phyloP scores from a whole-genome alignment of 2,797 vertebrate genomes.

The Discoglossus pictus region DNA sequence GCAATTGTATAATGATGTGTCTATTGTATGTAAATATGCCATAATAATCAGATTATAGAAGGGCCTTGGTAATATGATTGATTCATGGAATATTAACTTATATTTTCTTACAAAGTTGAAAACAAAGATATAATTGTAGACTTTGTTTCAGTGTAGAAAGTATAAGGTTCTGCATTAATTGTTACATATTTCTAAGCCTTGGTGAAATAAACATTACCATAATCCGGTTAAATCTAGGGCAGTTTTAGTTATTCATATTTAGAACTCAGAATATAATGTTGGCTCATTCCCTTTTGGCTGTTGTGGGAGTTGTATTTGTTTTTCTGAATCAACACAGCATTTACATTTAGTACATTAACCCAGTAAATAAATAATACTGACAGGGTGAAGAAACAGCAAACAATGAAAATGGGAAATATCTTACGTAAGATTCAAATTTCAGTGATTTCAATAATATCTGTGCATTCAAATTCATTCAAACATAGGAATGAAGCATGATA shows the following conservation, averaged over 20 bases:
- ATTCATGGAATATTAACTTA: too few species aligned
- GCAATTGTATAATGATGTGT: too few species aligned
- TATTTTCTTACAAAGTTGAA: too few species aligned
- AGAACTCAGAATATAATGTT: slow-evolving; percentile 20
- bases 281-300: slow-evolving; percentile 27
- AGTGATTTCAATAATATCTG: not conserved
- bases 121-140: too few species aligned
- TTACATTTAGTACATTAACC: slow-evolving; percentile 21
- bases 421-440: slow-evolving; percentile 4
- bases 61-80: too few species aligned
- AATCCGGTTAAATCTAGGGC: slow-evolving; percentile 13
- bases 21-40: too few species aligned
- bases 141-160: not conserved
- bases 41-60: too few species aligned
- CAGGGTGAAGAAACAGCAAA: not conserved
- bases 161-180: not conserved
- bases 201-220: slow-evolving; percentile 19
- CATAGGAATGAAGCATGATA: too few species aligned
- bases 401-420: not conserved
- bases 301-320: slow-evolving; percentile 20
- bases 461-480: too few species aligned
- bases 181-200: slow-evolving; percentile 20
- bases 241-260: slow-evolving; percentile 33
- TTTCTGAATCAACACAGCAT: slow-evolving; percentile 28
- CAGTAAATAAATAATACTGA: slow-evolving; percentile 5